Base-by-base conservation (phyloP, 1,140 invertebrate species). In the Hylyphantes graminicola region DNA sequence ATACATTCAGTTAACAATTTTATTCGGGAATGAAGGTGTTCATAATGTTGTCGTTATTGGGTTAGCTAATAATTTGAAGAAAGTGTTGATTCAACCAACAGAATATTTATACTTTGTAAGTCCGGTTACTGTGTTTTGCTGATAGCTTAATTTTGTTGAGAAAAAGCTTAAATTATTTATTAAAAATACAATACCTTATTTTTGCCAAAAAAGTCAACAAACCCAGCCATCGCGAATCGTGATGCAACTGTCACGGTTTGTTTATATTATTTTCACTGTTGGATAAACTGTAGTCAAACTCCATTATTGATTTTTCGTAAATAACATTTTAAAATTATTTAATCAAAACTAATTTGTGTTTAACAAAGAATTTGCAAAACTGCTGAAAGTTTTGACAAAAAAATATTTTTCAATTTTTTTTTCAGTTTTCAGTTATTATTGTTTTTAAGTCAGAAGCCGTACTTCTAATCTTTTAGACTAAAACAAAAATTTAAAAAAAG, bases 401-500 rank as follows among this genome's bases (percentile, higher is more conserved):
- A 35, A 1, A 35, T 35, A 2, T 35, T 35, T 35, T 35, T 35
- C 35, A 2, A 35, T 35, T 35, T 35, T 35, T 35, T 35, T 35
- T 35, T 35, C 35, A 35, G 5, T 35, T 35, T 35, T 35, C 5
- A 5, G 35, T 35, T 35, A 35, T 35, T 35, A 1, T 35, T 35
- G 35, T 35, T 35, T 35, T 35, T 67, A 67, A n/a, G 21, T 48
- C 50, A 76, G 59, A n/a, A 76, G 15, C 15, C 9, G 21, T 35
- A 74, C 54, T 12, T 21, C 72, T 74, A 74, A 57, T 57, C 54
- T 59, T 50, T 12, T 57, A 35, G 35, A 35, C 54, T 19, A 70
- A 35, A 73, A 81, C 79, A 81, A 80, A 80, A 80, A 68, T 81
- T 81, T 81, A 53, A 81, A 81, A 81, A 35, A 35, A 35, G 35